Evolutionary conservation across 2,888 invertebrate genomes (phyloP), one percentile per base, ranked within the genome.

Genomic region (Zelleria hepariella): DNA sequence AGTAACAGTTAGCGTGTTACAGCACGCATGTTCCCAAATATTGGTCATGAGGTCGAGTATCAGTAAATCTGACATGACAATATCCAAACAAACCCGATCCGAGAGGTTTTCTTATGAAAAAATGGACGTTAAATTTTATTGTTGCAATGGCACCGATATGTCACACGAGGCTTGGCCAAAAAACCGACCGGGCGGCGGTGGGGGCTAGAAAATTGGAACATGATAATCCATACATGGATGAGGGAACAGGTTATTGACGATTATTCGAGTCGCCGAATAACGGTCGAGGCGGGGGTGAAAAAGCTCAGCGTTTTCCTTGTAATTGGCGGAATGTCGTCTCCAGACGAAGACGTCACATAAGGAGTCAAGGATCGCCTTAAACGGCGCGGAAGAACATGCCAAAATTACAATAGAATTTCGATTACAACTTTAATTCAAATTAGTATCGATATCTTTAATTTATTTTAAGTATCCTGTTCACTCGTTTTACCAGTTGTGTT

Each of bases 171-270:
- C 74, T 72, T 66, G 68, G 66, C 61, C 66, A 73, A 85, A 86
- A 84, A 87, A 78, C 72, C 76, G 75, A 76, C 74, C 15, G 77
- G 77, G 72, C 61, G 64, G 67, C 67, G 74, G 71, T 74, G 77
- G 73, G 32, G 77, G 75, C 81, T 87, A 86, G 86, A 86, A 85
- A 87, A 87, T 86, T 77, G 84, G 80, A 82, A 84, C 80, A 78
- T 71, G 77, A 64, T 68, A 57, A 59, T 48, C 76, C 82, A 60
- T 80, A 75, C 73, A 81, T 65, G 84, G 82, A 47, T 51, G 62
- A 64, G 62, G 62, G 69, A 75, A 81, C 84, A 64, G 76, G 84
- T 86, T 82, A 69, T 80, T 75, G 74, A 75, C 73, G 77, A 83
- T 80, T 82, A 80, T 78, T 75, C 77, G 78, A 80, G 75, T 74